phyloP scores from a whole-genome alignment of 2,888 invertebrate species.

The Agrypnus murinus region DNA sequence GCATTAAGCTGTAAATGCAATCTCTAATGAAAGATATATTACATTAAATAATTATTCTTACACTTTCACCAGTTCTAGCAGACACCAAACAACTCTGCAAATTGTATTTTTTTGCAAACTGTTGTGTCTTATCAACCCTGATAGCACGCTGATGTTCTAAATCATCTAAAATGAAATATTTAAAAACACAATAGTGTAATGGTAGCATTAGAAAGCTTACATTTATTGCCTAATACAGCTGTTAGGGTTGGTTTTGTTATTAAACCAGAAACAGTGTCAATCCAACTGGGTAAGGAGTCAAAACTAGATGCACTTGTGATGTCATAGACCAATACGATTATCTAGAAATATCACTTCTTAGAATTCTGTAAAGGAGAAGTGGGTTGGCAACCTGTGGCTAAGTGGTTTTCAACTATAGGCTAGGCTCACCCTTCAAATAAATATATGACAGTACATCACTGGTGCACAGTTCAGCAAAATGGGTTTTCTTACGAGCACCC shows the following conservation, averaged over 20 bases:
- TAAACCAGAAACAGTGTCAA: conserved; percentile 72
- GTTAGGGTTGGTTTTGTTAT: conserved; percentile 73
- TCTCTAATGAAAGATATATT: not conserved
- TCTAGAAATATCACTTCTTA: conserved; percentile 72
- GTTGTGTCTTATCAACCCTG: conserved; percentile 77
- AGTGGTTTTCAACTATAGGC: too few relatives aligned
- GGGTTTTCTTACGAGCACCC: too few relatives aligned
- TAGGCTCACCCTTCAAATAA: too few relatives aligned
- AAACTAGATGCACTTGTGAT: conserved; percentile 88
- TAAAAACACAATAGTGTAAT: not conserved
- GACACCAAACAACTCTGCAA: conserved; percentile 79
- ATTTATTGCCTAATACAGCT: conserved; percentile 82
- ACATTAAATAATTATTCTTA: conserved; percentile 69
- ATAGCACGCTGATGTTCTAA: conserved; percentile 83
- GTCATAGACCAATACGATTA: conserved; percentile 88
- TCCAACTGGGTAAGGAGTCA: conserved; percentile 84
- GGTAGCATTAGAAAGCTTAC: conserved; percentile 64
- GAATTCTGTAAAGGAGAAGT: not conserved
- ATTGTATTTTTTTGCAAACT: conserved; percentile 78
- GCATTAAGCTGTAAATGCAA: conserved; percentile 77
- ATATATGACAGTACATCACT: too few relatives aligned
- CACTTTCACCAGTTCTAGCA: conserved; percentile 84
- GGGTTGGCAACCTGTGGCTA: too few relatives aligned
- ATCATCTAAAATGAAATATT: conserved; percentile 70
- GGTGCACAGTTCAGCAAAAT: too few relatives aligned